phyloP scores from a whole-genome alignment of 2,888 invertebrate species.

The Caenorhabditis sp. region DNA sequence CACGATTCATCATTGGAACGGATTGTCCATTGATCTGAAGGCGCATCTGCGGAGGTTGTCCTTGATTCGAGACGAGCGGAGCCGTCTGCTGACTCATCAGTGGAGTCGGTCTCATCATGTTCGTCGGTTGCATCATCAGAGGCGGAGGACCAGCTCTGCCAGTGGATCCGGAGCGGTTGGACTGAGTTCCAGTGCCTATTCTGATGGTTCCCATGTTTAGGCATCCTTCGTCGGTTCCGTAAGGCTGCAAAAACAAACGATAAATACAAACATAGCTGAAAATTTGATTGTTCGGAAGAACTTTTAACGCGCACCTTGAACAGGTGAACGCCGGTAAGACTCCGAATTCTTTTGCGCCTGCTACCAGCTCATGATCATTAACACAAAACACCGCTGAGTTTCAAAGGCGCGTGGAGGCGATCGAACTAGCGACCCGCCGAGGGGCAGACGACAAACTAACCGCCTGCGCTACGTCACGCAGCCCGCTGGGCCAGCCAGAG shows the following conservation, averaged over 20 bases:
- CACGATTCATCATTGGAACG: conserved; percentile 40
- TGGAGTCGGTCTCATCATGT: conserved; percentile 7
- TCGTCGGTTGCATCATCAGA: conserved; percentile 49
- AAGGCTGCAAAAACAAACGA: conserved; percentile 10
- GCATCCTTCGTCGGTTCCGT: conserved; percentile 46
- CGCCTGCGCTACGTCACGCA: conserved; percentile 41
- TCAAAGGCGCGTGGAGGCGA: background rate
- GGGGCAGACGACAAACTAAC: background rate
- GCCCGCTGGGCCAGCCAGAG: background rate
- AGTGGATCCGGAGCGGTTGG: background rate
- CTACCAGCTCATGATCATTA: conserved; percentile 57
- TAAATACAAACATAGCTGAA: too few relatives aligned
- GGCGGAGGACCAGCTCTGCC: conserved; percentile 46
- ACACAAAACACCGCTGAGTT: conserved; percentile 57
- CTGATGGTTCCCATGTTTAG: conserved; percentile 75
- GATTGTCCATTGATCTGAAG: conserved; percentile 51
- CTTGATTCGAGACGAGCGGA: background rate
- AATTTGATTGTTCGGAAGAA: conserved; percentile 49
- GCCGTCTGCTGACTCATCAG: conserved; percentile 27
- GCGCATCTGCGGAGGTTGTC: conserved; percentile 40
- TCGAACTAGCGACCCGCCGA: background rate
- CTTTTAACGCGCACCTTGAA: conserved; percentile 56
- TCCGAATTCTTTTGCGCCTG: conserved; percentile 48
- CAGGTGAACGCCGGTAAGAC: conserved; percentile 58
- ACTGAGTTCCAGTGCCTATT: conserved; percentile 58